Evolutionary conservation across 2,888 invertebrate genomes (phyloP).

Genomic region (Mactromeris polynyma): DNA sequence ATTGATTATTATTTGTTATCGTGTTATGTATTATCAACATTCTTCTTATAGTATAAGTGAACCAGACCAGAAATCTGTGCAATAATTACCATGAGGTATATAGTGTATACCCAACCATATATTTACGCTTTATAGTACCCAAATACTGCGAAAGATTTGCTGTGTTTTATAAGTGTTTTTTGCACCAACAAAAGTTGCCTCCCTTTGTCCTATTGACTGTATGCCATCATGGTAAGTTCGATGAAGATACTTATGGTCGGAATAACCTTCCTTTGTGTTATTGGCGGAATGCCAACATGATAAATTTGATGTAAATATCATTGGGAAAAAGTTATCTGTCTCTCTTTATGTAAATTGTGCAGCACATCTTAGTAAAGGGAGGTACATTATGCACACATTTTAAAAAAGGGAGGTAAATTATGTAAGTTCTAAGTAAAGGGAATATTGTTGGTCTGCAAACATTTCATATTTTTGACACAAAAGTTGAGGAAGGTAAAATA

Average conservation of each 20-base stretch:
- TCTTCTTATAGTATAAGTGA: background rate
- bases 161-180: background rate
- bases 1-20: background rate
- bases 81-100: background rate
- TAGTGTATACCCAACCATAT: constrained; percentile 4
- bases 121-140: background rate
- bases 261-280: no score
- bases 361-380: background rate
- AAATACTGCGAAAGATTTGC: constrained; percentile 1
- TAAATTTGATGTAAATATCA: no score
- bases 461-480: background rate
- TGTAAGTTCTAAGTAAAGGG: background rate
- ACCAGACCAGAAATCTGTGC: background rate
- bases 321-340: no score
- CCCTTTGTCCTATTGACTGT: no score
- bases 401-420: background rate
- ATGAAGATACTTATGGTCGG: no score
- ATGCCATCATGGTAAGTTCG: no score
- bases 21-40: background rate
- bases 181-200: background rate
- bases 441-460: background rate
- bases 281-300: no score
- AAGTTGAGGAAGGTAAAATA: background rate
- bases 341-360: no score
- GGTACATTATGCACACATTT: background rate